Conservation (phyloP, 2,797 vertebrate species). For the Rhinichthys osculus region DNA sequence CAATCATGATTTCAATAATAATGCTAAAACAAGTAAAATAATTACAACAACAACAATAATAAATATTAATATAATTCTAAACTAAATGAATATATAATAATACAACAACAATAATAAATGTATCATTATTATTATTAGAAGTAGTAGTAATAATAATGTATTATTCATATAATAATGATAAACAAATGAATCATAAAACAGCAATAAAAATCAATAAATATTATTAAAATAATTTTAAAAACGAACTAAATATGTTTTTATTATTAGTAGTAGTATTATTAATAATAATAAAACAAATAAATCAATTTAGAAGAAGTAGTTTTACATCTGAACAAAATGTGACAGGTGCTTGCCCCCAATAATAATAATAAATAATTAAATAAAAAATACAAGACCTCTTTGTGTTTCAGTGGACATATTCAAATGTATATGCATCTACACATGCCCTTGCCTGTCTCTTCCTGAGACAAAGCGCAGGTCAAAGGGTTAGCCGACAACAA, state of each 20-base stretch:
- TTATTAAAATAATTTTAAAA: not conserved
- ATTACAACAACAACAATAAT: not conserved
- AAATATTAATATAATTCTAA: not conserved
- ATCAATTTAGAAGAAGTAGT: too few species aligned
- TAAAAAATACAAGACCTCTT: not conserved
- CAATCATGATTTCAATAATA: not conserved
- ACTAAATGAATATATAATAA: not conserved
- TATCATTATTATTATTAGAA: not conserved
- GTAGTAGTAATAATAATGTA: too few species aligned
- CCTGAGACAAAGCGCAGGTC: slow-evolving; percentile 84
- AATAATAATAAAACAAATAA: not conserved
- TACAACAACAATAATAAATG: not conserved
- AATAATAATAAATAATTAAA: not conserved
- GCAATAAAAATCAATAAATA: not conserved
- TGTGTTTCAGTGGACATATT: slow-evolving; percentile 17
- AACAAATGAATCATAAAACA: not conserved
- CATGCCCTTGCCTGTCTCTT: slow-evolving; percentile 77
- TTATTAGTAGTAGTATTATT: too few species aligned
- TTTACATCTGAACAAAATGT: not conserved
- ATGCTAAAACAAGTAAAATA: not conserved
- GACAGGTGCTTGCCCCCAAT: too few species aligned
- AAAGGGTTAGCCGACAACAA: slow-evolving; percentile 84
- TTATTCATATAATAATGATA: not conserved
- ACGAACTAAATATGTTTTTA: not conserved
- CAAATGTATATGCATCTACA: slow-evolving; percentile 43